Base-by-base conservation (phyloP, 1,140 invertebrate species). In the Lepidurus arcticus region DNA sequence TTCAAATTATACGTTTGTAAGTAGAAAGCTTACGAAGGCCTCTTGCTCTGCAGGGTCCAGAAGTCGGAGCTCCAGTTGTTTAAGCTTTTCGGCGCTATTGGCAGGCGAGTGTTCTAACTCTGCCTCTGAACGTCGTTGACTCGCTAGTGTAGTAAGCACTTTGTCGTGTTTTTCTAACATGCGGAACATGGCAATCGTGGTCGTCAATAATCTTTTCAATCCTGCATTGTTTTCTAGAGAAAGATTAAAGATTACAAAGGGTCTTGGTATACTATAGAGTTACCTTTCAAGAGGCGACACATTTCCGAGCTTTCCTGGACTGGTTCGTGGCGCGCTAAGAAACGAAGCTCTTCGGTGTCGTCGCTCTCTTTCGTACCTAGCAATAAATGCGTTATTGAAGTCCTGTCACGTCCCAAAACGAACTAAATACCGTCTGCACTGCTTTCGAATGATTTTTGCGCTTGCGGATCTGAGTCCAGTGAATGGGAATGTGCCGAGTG, bases 1-100 rank as follows among this genome's bases (percentile, higher is more conserved):
- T 47, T 47, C 45, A 47, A 47, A 47, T 47, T 47, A 11, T 47
- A 47, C 45, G 45, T 47, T 47, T 47, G 45, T 47, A 47, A 47
- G 45, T 47, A 47, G 45, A 47, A 47, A 47, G 45, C 45, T 47
- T 47, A 47, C 45, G 45, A 47, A 47, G 45, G 45, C 45, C 45
- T 47, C 45, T 47, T 47, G 45, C 45, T 47, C 45, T 47, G 45
- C 45, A 47, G 45, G 45, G 8, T 47, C 45, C 45, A 1, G 45
- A 47, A 47, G 45, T 47, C 45, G 45, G 45, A 47, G 45, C 45
- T 47, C 45, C 1, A 47, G 16, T 47, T 47, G 45, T 47, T 47
- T 1, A 47, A 47, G 45, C 45, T 47, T 1, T 47, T 47, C 45
- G 45, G 45, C 45, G 45, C 45, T 47, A 47, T 47, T 47, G 16